Evolutionary conservation across 1,140 invertebrate genomes (phyloP).

Genomic region (Acyrthosiphon pisum): DNA sequence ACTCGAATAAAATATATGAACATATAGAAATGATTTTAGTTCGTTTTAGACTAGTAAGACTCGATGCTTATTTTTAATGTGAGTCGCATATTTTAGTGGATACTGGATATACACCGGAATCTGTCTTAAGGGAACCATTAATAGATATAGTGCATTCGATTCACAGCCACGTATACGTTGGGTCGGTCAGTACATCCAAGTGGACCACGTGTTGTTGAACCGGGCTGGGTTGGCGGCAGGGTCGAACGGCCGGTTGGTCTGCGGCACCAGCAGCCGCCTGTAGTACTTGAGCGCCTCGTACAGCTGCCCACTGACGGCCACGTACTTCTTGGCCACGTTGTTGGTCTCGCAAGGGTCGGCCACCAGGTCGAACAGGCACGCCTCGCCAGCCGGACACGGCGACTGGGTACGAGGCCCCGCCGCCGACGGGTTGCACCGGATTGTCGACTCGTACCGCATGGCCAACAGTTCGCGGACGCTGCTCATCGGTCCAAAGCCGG

Average conservation of each 20-base stretch:
- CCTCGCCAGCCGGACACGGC: constrained; percentile 60
- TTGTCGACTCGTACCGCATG: constrained; percentile 63
- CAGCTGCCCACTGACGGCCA: constrained; percentile 63
- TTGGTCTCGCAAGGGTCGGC: constrained; percentile 74
- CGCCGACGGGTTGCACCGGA: constrained; percentile 58
- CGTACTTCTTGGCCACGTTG: constrained; percentile 67
- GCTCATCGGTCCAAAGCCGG: background rate
- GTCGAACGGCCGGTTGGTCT: constrained; percentile 63
- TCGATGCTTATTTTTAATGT: too few relatives aligned
- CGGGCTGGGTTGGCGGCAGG: constrained; percentile 64
- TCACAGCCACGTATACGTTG: too few relatives aligned
- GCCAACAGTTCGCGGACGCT: constrained; percentile 58
- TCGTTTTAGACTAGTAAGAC: too few relatives aligned
- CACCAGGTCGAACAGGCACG: constrained; percentile 73
- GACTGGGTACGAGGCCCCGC: constrained; percentile 53
- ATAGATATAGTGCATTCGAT: too few relatives aligned
- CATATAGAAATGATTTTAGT: too few relatives aligned
- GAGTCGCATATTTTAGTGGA: too few relatives aligned
- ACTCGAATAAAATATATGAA: too few relatives aligned
- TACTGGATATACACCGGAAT: too few relatives aligned
- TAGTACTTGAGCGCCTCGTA: constrained; percentile 64
- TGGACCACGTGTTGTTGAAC: constrained; percentile 66
- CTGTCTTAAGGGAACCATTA: too few relatives aligned
- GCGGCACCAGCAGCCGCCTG: constrained; percentile 62
- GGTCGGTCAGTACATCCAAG: constrained; percentile 61